phyloP scores from a whole-genome alignment of 2,113 vertebrate genomes.

The Setophaga kirtlandii region DNA sequence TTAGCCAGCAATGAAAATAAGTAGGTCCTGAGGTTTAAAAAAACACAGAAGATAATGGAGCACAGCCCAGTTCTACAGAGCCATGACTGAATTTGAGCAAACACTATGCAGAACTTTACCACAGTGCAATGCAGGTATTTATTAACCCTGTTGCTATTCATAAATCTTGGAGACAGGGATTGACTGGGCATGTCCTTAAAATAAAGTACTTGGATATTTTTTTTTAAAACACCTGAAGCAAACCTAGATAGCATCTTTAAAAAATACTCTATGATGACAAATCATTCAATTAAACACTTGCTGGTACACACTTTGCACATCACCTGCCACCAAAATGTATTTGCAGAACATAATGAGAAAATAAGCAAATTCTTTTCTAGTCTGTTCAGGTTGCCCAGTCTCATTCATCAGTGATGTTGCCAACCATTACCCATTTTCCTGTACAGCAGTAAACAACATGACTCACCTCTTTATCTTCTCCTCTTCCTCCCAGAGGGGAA shows the following conservation, averaged over 20 bases:
- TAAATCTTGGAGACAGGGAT: neutral
- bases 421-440: constrained; percentile 31
- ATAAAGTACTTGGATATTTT: neutral
- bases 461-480: constrained; percentile 56
- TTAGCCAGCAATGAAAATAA: neutral
- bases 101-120: neutral
- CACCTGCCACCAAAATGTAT: neutral
- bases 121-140: neutral
- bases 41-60: neutral
- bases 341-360: neutral
- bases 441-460: constrained; percentile 39
- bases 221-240: neutral
- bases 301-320: neutral
- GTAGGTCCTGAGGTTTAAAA: neutral
- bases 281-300: neutral
- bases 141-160: neutral
- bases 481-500: constrained; percentile 35
- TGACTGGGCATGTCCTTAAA: neutral
- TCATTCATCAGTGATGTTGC: neutral
- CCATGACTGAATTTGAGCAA: neutral
- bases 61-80: neutral
- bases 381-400: neutral
- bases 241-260: neutral
- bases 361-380: neutral
- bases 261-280: neutral